Conservation (phyloP, 2,888 invertebrate genomes). For the Synanthedon vespiformis region DNA sequence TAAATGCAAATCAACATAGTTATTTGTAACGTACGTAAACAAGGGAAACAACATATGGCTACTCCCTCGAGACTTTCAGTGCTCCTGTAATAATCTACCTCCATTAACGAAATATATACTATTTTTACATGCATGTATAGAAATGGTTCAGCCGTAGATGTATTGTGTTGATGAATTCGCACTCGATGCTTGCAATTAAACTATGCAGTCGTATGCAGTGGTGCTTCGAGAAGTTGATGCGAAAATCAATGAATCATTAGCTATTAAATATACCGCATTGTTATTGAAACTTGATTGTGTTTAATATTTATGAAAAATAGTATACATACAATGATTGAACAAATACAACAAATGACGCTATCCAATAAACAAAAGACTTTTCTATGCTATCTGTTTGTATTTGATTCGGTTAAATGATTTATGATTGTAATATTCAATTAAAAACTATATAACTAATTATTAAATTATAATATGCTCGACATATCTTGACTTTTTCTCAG, state of each 20-base stretch:
- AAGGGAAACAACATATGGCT: conserved; percentile 59
- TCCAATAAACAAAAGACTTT: not conserved
- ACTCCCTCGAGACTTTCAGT: conserved; percentile 52
- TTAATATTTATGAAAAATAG: conserved; percentile 25
- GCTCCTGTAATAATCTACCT: conserved; percentile 37
- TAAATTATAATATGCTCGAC: no score
- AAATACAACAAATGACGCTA: conserved; percentile 42
- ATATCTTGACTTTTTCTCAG: no score
- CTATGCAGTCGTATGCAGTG: conserved; percentile 16
- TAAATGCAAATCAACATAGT: not conserved
- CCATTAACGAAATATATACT: conserved; percentile 32
- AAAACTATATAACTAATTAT: no score
- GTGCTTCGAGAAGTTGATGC: conserved; percentile 30
- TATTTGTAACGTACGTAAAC: conserved; percentile 31
- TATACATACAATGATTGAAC: conserved; percentile 26
- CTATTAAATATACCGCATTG: conserved; percentile 40
- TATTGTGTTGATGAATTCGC: conserved; percentile 16
- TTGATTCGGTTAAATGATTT: no score
- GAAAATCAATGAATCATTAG: conserved; percentile 44
- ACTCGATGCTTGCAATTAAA: conserved; percentile 26
- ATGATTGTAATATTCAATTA: no score
- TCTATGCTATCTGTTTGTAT: not conserved
- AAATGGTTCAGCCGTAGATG: conserved; percentile 1
- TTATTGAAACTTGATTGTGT: conserved; percentile 52
- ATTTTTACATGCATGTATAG: not conserved